Evolutionary conservation across 2,113 vertebrate species (phyloP).

Genomic region (Excalfactoria chinensis): DNA sequence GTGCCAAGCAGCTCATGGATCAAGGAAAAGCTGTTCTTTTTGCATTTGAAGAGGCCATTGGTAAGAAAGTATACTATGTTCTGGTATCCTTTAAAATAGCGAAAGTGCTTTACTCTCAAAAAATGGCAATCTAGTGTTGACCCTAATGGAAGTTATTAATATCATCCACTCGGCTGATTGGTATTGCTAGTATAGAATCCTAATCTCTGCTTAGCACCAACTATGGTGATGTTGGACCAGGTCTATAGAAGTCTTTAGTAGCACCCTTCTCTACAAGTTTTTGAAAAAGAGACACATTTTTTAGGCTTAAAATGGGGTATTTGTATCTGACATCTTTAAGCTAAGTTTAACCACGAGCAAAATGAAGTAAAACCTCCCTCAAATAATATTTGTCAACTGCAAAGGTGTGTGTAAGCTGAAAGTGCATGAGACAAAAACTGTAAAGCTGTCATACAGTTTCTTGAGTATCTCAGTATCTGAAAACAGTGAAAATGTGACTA

Average conservation of each 20-base stretch:
- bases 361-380: not conserved
- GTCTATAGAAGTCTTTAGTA: not conserved
- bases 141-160: not conserved
- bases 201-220: not conserved
- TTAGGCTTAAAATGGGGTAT: not conserved
- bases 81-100: not conserved
- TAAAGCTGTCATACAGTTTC: not conserved
- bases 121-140: not conserved
- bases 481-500: not conserved
- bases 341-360: not conserved
- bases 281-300: rapidly evolving
- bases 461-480: not conserved
- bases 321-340: not conserved
- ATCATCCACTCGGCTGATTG: not conserved
- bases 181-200: not conserved
- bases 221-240: not conserved
- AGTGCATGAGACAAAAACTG: not conserved
- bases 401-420: not conserved
- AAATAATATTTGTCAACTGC: not conserved
- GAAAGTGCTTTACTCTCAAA: not conserved
- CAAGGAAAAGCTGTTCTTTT: constrained; percentile 92
- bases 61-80: constrained; percentile 72
- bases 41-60: constrained; percentile 98
- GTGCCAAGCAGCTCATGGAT: constrained; percentile 90
- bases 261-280: not conserved